phyloP scores from a whole-genome alignment of 1,140 invertebrate genomes.

The Lepidurus apus region DNA sequence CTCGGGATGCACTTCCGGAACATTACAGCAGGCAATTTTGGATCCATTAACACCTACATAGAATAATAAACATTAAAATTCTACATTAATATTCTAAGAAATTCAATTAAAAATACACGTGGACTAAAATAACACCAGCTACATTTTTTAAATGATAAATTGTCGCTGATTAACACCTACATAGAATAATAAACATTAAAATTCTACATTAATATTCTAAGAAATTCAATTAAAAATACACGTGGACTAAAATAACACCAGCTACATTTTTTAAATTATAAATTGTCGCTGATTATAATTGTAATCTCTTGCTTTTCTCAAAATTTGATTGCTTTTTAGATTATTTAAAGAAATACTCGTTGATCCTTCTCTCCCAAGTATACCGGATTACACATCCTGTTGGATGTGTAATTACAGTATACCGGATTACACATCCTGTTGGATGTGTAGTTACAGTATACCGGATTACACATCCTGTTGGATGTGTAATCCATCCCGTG shows the following conservation, averaged over 20 bases:
- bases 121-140: neutral
- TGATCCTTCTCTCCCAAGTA: too few species aligned
- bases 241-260: neutral
- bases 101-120: neutral
- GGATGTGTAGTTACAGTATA: too few species aligned
- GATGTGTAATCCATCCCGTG: too few species aligned
- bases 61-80: neutral
- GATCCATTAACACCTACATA: conserved; percentile 34
- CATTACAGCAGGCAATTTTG: conserved; percentile 35
- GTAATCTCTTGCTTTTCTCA: conserved; percentile 44
- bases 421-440: too few species aligned
- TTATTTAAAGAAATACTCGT: too few species aligned
- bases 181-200: neutral
- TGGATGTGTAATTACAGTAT: too few species aligned
- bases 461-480: too few species aligned
- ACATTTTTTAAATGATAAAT: neutral
- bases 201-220: neutral
- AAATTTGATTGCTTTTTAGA: too few species aligned
- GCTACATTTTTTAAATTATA: neutral
- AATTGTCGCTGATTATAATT: neutral
- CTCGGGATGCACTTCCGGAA: conserved; percentile 58
- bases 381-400: too few species aligned
- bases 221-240: neutral
- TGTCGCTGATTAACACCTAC: conserved; percentile 35
- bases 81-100: neutral